Base-by-base conservation (phyloP, 2,113 vertebrate species). In the Toxostoma redivivum region DNA sequence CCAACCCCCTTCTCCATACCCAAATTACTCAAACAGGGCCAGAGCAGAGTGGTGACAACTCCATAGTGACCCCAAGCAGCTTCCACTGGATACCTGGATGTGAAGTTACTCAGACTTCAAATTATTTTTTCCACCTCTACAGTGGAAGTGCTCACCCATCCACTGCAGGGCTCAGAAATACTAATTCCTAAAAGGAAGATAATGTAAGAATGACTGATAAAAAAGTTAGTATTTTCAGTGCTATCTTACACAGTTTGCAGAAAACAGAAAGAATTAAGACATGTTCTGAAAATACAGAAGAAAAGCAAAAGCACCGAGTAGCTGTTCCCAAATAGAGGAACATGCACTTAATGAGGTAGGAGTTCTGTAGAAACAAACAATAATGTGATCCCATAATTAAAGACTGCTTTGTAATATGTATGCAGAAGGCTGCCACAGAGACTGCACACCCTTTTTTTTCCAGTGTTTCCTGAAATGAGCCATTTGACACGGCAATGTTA, bases 341-440 rank as follows among this genome's bases (percentile, higher is more conserved):
- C 37, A 12, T 23, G n/a, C 2, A 21, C 65, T 87, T 78, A 81
- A 81, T 54, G 77, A 94, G 77, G 60, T 65, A 67, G 60, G 45
- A 91, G 61, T 30, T 90, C 70, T 51, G 53, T 37, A 64, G 94
- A 92, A 95, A 93, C 79, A 64, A 93, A 60, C 25, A 94, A 89
- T 87, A 89, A 95, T 48, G 57, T 56, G 78, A 95, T 71, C 42
- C n/a, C 73, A 44, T 78, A 89, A 97, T 93, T 95, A 97, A 70
- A 89, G 78, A 58, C 66, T 81, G 47, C 61, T 87, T 71, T 87
- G 82, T 67, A 84, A 79, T 51, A 58, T 0, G 1, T 10, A 67
- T 31, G 84, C 38, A 86, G 72, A 81, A 91, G 51, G 65, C 72
- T 89, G 81, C 48, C 78, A 84, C 87, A 84, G 81, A 95, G 84